These are phyloP conservation scores for Artibeus lituratus DNA, from an alignment of 2,797 vertebrate genomes.

Conservation along the genomic window DNA sequence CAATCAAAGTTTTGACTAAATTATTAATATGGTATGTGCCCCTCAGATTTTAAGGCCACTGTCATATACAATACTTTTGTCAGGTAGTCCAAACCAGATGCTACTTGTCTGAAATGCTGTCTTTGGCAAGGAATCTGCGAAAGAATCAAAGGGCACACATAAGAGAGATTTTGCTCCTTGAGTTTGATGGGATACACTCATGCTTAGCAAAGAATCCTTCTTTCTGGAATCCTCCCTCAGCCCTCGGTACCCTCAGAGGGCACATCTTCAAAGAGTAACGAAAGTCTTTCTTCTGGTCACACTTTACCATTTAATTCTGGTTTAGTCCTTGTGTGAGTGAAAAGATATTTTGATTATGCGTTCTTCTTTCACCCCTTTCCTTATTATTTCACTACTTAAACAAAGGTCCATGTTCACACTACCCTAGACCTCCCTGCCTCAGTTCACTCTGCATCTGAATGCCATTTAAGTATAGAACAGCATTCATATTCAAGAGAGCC, in stretches of 20 bases:
- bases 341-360: neutral
- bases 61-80: neutral
- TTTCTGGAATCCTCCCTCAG: neutral
- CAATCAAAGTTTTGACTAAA: neutral
- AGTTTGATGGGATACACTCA: neutral
- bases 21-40: conserved; percentile 15
- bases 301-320: neutral
- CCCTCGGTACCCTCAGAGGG: neutral
- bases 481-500: neutral
- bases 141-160: conserved; percentile 28
- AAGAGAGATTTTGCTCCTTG: conserved; percentile 30
- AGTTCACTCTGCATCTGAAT: neutral
- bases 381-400: neutral
- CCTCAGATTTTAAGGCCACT: neutral
- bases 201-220: neutral
- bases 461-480: neutral
- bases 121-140: conserved; percentile 49
- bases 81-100: conserved; percentile 55
- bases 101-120: conserved; percentile 51
- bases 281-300: neutral
- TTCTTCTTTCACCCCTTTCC: neutral
- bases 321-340: neutral
- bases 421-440: neutral
- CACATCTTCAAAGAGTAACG: neutral
- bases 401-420: accelerated